phyloP scores from a whole-genome alignment of 2,113 vertebrate genomes.

The Sander vitreus region DNA sequence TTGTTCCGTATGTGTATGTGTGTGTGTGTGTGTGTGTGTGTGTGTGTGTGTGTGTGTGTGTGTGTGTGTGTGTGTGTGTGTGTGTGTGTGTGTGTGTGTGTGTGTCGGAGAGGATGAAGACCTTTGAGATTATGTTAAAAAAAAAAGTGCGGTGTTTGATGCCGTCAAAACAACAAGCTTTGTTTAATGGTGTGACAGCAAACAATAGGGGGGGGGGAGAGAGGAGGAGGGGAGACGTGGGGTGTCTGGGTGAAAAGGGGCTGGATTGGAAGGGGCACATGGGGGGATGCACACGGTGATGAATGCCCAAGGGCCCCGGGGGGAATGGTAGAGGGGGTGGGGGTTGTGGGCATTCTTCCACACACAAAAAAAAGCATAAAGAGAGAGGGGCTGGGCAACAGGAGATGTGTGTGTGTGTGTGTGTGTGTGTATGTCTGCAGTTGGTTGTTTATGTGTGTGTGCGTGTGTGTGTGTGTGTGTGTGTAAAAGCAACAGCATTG shows the following conservation, averaged over 20 bases:
- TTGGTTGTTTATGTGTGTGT: not conserved
- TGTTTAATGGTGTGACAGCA: slow-evolving; percentile 58
- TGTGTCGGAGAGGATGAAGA: not conserved
- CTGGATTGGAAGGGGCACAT: slow-evolving; percentile 21
- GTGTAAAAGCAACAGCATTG: slow-evolving; percentile 6
- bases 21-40: slow-evolving; percentile 9
- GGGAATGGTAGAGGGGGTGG: slow-evolving; percentile 65
- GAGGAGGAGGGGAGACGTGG: not conserved
- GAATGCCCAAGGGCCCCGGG: slow-evolving; percentile 72
- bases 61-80: not conserved
- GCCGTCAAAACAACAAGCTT: slow-evolving; percentile 68
- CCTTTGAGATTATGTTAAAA: slow-evolving; percentile 34
- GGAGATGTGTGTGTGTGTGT: slow-evolving; percentile 38
- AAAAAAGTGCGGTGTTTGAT: slow-evolving; percentile 8
- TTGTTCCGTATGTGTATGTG: not conserved
- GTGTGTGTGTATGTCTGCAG: not conserved
- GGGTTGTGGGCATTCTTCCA: slow-evolving; percentile 78
- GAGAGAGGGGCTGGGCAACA: slow-evolving; percentile 58
- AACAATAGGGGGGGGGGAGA: slow-evolving; percentile 66
- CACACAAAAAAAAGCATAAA: slow-evolving; percentile 71
- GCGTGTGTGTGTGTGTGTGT: slow-evolving; percentile 4
- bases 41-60: slow-evolving; percentile 17
- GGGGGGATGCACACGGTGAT: slow-evolving; percentile 67
- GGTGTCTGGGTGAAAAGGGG: slow-evolving; percentile 43
- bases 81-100: not conserved